Conservation (phyloP, 2,797 vertebrate species). For the Pipistrellus pipistrellus region DNA sequence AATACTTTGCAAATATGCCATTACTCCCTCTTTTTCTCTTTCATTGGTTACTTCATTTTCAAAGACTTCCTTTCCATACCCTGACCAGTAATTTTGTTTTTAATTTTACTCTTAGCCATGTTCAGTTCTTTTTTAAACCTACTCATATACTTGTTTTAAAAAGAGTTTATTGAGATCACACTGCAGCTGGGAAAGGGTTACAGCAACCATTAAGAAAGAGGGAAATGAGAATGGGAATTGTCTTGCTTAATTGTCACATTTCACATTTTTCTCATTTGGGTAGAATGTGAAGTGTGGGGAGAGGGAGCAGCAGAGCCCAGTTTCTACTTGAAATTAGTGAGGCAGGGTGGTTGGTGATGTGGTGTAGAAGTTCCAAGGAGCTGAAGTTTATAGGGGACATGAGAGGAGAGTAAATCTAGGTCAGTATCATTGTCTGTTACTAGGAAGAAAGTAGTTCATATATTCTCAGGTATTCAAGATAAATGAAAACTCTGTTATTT, state of each 20-base stretch:
- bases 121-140: constrained; percentile 14
- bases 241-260: constrained; percentile 33
- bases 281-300: not conserved
- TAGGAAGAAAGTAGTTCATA: not conserved
- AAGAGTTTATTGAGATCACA: not conserved
- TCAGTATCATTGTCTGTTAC: not conserved
- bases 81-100: constrained; percentile 18
- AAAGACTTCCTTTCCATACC: not conserved
- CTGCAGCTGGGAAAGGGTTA: not conserved
- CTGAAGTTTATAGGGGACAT: not conserved
- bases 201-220: not conserved
- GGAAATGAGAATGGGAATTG: constrained; percentile 7
- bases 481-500: constrained; percentile 15
- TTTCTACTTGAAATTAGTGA: constrained; percentile 39
- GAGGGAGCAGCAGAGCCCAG: not conserved
- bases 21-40: not conserved
- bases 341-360: not conserved
- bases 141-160: constrained; percentile 46
- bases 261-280: constrained; percentile 39
- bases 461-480: not conserved
- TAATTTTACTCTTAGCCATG: constrained; percentile 39
- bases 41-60: not conserved
- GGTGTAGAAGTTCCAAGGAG: not conserved
- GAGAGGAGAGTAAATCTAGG: not conserved
- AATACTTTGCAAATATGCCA: not conserved